Evolutionary conservation across 2,113 vertebrate genomes (phyloP).

Genomic region (Aramus guarauna): DNA sequence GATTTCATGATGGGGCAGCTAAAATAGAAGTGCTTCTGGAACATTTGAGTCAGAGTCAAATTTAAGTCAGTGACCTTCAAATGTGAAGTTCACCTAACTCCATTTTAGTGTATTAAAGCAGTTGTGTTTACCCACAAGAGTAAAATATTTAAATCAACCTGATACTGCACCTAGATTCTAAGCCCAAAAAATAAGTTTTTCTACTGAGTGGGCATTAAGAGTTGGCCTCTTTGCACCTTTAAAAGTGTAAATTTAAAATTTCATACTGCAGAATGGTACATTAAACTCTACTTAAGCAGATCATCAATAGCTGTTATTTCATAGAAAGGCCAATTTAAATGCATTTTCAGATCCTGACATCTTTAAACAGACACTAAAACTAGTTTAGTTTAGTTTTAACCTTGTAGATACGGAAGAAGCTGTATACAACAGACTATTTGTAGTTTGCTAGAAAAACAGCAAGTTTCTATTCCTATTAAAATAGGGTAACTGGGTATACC

Average conservation of each 20-base stretch:
- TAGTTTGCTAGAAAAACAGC: not conserved
- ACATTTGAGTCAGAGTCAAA: not conserved
- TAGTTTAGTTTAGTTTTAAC: not conserved
- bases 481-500: not conserved
- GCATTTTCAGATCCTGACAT: not conserved
- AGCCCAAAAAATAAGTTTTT: not conserved
- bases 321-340: not conserved
- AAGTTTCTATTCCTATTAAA: not conserved
- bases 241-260: not conserved
- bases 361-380: not conserved
- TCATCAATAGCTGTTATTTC: not conserved
- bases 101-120: not conserved
- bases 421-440: not conserved
- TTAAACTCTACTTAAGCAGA: not conserved
- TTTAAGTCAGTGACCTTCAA: not conserved
- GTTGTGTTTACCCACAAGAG: accelerated
- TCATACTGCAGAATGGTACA: not conserved
- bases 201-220: not conserved
- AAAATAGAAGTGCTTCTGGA: not conserved
- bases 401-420: not conserved
- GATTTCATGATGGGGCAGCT: not conserved
- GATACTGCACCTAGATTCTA: not conserved
- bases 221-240: not conserved
- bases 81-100: not conserved
- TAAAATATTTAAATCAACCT: not conserved